Evolutionary conservation across 2,797 vertebrate genomes (phyloP).

Genomic region (Mus caroli): DNA sequence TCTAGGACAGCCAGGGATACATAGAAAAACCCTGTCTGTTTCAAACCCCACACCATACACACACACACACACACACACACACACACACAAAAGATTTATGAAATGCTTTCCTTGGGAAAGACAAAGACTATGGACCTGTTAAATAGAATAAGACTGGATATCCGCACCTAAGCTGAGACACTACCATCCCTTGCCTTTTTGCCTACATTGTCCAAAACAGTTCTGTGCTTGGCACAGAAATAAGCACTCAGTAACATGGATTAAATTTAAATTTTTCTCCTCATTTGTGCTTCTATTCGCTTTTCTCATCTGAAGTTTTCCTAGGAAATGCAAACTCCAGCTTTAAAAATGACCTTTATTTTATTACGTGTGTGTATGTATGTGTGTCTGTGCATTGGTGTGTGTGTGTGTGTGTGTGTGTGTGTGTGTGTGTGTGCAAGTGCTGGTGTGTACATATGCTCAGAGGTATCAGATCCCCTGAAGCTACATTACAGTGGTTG

Average conservation of each 20-base stretch:
- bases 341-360: background rate
- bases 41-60: background rate
- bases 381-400: background rate
- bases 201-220: background rate
- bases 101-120: conserved; percentile 9
- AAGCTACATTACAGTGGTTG: background rate
- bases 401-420: background rate
- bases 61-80: too few relatives aligned
- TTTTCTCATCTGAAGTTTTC: background rate
- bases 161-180: background rate
- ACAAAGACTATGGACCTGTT: background rate
- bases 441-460: background rate
- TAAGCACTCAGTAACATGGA: background rate
- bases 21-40: background rate
- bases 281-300: background rate
- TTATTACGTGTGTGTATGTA: background rate
- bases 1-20: background rate
- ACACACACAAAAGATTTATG: background rate
- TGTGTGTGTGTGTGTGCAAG: background rate
- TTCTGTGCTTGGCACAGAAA: conserved; percentile 20
- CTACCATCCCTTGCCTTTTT: background rate
- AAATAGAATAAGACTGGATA: background rate
- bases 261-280: conserved; percentile 21
- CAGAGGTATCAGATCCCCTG: background rate
- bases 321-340: background rate